phyloP scores from a whole-genome alignment of 1,140 invertebrate genomes.

The Pseudoatta argentina region DNA sequence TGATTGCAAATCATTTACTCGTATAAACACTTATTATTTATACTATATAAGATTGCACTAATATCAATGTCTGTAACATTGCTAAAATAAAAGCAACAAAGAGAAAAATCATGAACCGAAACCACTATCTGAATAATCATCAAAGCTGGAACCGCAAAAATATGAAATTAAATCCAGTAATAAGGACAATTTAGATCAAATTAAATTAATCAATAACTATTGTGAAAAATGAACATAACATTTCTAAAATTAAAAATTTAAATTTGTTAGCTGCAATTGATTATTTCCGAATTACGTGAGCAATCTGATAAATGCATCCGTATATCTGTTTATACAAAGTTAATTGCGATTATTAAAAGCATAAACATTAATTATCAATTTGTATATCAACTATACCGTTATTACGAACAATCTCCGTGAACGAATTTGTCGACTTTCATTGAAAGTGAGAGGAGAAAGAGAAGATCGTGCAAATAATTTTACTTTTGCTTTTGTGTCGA shows the following conservation, averaged over 20 bases:
- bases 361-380: conserved; percentile 39
- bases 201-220: background rate
- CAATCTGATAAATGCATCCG: background rate
- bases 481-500: conserved; percentile 78
- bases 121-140: background rate
- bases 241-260: background rate
- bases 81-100: background rate
- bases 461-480: conserved; percentile 74
- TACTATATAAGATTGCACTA: background rate
- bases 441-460: conserved; percentile 78
- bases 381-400: background rate
- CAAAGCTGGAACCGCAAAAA: background rate
- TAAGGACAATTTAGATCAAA: background rate
- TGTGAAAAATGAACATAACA: background rate
- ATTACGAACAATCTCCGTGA: background rate
- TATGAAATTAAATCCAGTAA: background rate
- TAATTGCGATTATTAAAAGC: conserved; percentile 47
- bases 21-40: conserved; percentile 14
- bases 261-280: background rate
- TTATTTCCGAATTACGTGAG: background rate
- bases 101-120: background rate
- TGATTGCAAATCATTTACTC: background rate
- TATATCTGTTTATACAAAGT: background rate
- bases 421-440: conserved; percentile 45
- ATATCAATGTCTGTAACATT: background rate